Evolutionary conservation across 2,888 invertebrate species (phyloP).

Genomic region (Oxycera nigricornis): DNA sequence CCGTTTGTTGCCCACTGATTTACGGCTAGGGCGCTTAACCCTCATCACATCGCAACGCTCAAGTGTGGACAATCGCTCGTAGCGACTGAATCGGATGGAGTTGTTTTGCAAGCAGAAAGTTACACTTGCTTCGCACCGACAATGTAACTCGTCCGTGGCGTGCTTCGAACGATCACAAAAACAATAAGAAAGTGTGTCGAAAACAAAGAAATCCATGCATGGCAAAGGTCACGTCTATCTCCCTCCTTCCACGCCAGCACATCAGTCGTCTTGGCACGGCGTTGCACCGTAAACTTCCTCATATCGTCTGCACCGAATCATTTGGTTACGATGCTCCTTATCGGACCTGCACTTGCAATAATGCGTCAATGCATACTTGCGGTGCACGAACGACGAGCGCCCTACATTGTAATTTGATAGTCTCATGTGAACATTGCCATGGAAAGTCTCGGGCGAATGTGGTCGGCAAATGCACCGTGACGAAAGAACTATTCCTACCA

Average conservation of each 20-base stretch:
- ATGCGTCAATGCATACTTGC: background rate
- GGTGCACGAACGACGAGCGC: background rate
- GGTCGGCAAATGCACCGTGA: no score
- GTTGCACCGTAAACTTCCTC: background rate
- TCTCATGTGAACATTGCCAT: background rate
- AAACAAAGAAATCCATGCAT: background rate
- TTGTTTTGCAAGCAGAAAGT: no score
- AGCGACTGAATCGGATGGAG: no score
- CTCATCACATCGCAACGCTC: background rate
- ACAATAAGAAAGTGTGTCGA: constrained; percentile 6
- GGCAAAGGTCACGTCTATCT: background rate
- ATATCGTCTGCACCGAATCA: no score
- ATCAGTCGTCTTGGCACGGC: background rate
- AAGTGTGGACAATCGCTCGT: no score
- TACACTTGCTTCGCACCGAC: no score
- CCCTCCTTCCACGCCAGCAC: background rate
- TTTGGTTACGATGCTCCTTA: no score
- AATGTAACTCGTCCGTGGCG: background rate
- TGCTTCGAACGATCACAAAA: background rate
- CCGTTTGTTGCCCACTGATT: background rate
- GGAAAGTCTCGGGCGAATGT: no score
- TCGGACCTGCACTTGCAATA: no score
- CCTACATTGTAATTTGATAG: background rate
- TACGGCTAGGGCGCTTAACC: background rate
- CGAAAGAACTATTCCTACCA: no score